Percentiles rank a stretch among this genome's conserved stretches.
phyloP scores from a whole-genome alignment of 2,888 invertebrate genomes.

The Acleris literana region DNA sequence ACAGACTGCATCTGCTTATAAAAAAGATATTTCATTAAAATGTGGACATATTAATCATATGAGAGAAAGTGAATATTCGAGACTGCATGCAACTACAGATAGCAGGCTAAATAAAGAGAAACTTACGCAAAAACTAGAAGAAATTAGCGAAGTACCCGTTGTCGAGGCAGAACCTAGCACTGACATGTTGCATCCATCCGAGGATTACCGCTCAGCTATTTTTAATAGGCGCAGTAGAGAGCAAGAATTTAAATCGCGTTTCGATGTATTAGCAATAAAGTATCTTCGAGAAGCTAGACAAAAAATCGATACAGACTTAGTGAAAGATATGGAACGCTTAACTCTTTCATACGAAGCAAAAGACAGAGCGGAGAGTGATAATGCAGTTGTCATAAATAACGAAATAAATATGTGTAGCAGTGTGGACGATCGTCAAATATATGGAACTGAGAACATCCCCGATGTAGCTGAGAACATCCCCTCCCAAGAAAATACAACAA shows the following conservation, averaged over 20 bases:
- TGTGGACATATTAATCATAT: too few species aligned
- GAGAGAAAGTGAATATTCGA: conserved; percentile 25
- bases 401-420: too few species aligned
- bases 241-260: background rate
- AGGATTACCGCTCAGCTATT: conserved; percentile 1
- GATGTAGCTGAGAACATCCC: too few species aligned
- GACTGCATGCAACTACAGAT: conserved; percentile 47
- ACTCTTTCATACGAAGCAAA: background rate
- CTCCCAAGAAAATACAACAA: too few species aligned
- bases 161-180: conserved; percentile 49
- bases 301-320: conserved; percentile 41
- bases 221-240: conserved; percentile 1
- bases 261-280: conserved; percentile 42
- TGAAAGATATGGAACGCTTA: conserved; percentile 39
- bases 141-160: conserved; percentile 54
- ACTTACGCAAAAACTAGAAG: conserved; percentile 58
- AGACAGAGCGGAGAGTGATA: background rate
- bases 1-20: background rate
- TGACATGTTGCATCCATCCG: conserved; percentile 42
- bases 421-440: too few species aligned
- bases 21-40: too few species aligned
- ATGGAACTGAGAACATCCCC: too few species aligned
- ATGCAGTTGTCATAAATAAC: background rate
- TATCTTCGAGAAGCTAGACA: conserved; percentile 39
- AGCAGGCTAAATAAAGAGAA: conserved; percentile 49